Conservation (phyloP, 2,797 vertebrate genomes). For the Tiaroga cobitis region DNA sequence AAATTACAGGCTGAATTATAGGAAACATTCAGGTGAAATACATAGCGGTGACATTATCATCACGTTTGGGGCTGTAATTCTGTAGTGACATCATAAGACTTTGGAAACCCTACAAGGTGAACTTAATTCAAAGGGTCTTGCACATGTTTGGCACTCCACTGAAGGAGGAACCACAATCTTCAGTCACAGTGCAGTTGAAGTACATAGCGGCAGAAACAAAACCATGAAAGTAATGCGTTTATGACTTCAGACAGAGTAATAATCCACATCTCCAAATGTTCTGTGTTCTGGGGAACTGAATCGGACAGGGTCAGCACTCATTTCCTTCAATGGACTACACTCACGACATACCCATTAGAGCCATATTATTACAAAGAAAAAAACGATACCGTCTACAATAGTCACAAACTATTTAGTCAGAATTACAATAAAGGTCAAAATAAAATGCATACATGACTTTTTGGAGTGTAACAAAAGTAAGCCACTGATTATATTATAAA, state of each 20-base stretch:
- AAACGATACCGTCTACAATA: background rate
- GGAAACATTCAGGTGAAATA: slow-evolving; percentile 31
- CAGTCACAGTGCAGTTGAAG: slow-evolving; percentile 2
- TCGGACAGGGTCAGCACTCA: slow-evolving; percentile 57
- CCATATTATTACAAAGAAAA: slow-evolving; percentile 24
- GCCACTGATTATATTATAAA: background rate
- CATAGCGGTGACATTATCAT: slow-evolving; percentile 12
- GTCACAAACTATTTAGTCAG: background rate
- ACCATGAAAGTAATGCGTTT: slow-evolving; percentile 53
- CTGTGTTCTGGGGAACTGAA: slow-evolving; percentile 74
- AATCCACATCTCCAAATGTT: slow-evolving; percentile 76
- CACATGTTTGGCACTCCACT: slow-evolving; percentile 36
- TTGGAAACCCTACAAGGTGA: slow-evolving; percentile 16
- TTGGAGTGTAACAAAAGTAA: background rate
- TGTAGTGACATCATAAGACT: slow-evolving; percentile 34
- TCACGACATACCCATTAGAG: slow-evolving; percentile 18
- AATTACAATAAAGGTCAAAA: background rate
- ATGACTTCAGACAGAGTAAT: slow-evolving; percentile 81
- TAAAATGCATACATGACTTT: slow-evolving; percentile 1
- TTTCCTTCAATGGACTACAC: slow-evolving; percentile 67
- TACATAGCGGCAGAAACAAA: background rate
- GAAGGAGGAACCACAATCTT: slow-evolving; percentile 19
- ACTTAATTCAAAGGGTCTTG: slow-evolving; percentile 16
- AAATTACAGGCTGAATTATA: slow-evolving; percentile 30
- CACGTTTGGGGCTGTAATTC: background rate